Evolutionary conservation across 37 sponge, comb jelly and placozoan genomes (phyloP).

Genomic region (Hexactinellida sp.): DNA sequence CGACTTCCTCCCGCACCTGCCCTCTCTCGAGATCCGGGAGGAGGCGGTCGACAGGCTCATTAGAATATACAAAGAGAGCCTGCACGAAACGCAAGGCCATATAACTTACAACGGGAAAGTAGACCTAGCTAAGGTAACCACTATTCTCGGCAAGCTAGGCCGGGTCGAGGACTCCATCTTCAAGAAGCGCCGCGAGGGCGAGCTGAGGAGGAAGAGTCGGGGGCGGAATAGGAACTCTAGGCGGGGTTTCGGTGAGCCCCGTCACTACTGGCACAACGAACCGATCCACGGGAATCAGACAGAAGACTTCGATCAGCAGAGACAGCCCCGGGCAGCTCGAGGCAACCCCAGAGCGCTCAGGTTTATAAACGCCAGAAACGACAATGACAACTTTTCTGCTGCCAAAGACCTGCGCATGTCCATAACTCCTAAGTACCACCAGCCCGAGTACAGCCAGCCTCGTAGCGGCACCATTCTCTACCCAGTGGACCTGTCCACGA

Average conservation of each 20-base stretch:
- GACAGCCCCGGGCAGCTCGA: background rate
- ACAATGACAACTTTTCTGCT: background rate
- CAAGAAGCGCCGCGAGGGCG: slow-evolving; percentile 64
- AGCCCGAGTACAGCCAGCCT: background rate
- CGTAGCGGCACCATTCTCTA: background rate
- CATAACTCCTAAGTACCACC: background rate
- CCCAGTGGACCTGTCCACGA: background rate
- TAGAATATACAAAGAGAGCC: slow-evolving; percentile 68
- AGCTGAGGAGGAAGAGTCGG: slow-evolving; percentile 48
- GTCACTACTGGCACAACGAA: background rate
- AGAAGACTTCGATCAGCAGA: background rate
- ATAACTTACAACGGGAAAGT: slow-evolving; percentile 75
- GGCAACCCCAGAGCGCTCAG: slow-evolving; percentile 1
- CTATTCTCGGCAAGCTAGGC: slow-evolving; percentile 68
- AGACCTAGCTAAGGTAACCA: slow-evolving; percentile 59
- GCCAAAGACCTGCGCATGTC: background rate
- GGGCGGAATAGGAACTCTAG: slow-evolving; percentile 44
- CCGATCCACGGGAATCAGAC: background rate
- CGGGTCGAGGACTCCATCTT: slow-evolving; percentile 61
- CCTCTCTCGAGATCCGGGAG: slow-evolving; percentile 90
- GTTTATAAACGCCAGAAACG: slow-evolving; percentile 1
- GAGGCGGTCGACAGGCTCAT: slow-evolving; percentile 94
- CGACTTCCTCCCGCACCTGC: slow-evolving; percentile 97
- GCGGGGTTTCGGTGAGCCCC: background rate
- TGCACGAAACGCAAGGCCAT: slow-evolving; percentile 74